Conservation (phyloP, 2,113 vertebrate species). For the Danionella cerebrum region DNA sequence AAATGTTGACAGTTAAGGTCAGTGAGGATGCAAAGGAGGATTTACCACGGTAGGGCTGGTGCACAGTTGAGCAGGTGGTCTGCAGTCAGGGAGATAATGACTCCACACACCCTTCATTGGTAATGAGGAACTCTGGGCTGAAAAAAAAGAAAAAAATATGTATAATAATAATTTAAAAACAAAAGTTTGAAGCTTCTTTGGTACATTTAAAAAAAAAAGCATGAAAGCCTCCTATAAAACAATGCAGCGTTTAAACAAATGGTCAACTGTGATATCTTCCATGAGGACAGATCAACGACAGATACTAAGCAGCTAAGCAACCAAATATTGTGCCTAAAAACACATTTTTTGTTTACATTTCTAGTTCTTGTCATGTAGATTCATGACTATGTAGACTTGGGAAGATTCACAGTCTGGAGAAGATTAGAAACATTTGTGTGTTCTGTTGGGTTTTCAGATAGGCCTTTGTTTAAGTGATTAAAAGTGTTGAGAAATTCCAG, state of each 20-base stretch:
- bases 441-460: not conserved
- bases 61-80: constrained; percentile 5
- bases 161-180: not conserved
- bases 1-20: not conserved
- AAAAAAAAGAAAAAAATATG: not conserved
- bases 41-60: too few species aligned
- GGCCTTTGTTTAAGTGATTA: not conserved
- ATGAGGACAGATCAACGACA: not conserved
- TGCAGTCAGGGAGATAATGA: not conserved
- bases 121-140: not conserved
- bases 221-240: not conserved
- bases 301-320: not conserved
- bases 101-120: not conserved
- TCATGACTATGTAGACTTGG: too few species aligned
- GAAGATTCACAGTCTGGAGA: too few species aligned
- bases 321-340: not conserved
- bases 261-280: not conserved
- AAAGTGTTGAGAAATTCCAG: not conserved
- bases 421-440: not conserved
- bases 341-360: not conserved
- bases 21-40: not conserved
- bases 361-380: not conserved
- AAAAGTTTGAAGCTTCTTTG: not conserved
- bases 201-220: not conserved
- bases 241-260: not conserved